Base-by-base conservation (phyloP, 1,140 invertebrate species). In the Drosophila burlai region DNA sequence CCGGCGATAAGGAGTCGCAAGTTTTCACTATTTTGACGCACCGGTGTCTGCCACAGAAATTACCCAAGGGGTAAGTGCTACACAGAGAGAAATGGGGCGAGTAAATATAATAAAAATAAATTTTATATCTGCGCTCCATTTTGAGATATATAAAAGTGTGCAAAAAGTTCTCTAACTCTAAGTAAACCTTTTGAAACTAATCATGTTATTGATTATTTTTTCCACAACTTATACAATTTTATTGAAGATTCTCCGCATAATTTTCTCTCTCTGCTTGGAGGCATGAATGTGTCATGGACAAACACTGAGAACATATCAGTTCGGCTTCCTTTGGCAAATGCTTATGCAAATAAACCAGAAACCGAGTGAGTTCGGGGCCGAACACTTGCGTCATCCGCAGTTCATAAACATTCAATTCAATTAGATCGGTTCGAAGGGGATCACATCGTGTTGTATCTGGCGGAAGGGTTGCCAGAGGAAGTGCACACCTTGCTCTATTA, bases 401-500 rank as follows among this genome's bases (percentile, higher is more conserved):
- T 60, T 50, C 63, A 55, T 77, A 73, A 81, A 69, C 64, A 76
- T 72, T 77, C 71, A 78, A 66, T 72, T 63, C 71, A 78, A 66
- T 72, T 63, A 36, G 55, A 61, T 60, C 52, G 65, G 49, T 21
- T 38, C 46, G 31, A 13, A 38, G 38, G 18, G 45, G 36, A 47
- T 52, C 50, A 29, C 43, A 50, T 38, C 46, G 74, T 45, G 21
- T 49, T 26, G 26, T 26, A 36, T 10, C 24, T 10, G 9, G 9
- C 24, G 8, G 45, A 84, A 61, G 82, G 82, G 82, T 77, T 81
- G 67, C 16, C 40, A 66, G 42, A 86, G 82, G 82, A 85, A 86
- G 82, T 86, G 82, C 82, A 86, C 82, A 85, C 82, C 82, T 85
- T 87, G 73, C 80, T 78, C 69, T 81, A 87, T 87, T 87, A 81